Evolutionary conservation across 1,140 invertebrate genomes (phyloP).

Genomic region (Nylanderia fulva): DNA sequence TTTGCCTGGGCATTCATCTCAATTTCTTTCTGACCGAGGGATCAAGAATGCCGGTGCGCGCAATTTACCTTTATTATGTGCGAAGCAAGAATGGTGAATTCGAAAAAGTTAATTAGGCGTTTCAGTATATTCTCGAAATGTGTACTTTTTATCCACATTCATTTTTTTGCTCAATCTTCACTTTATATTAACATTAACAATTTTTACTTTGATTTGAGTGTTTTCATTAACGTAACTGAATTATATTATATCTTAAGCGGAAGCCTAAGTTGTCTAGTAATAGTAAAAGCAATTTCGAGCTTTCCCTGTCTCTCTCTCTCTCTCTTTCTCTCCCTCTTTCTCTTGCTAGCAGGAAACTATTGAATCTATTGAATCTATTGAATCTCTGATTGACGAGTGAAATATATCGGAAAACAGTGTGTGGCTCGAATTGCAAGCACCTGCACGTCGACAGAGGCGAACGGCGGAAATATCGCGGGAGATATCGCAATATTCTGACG

Average conservation of each 20-base stretch:
- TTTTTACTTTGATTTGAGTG: background rate
- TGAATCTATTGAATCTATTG: too few species aligned
- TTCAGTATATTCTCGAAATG: background rate
- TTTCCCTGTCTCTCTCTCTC: background rate
- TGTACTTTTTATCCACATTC: background rate
- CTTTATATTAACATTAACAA: background rate
- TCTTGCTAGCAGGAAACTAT: background rate
- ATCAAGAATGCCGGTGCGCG: background rate
- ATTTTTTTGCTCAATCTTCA: background rate
- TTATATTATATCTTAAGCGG: background rate
- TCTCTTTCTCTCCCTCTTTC: background rate
- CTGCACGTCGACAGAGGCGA: background rate
- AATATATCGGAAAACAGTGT: constrained; percentile 41
- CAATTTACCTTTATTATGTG: constrained; percentile 29
- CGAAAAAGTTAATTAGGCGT: constrained; percentile 33
- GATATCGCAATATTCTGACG: constrained; percentile 10
- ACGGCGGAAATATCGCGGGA: constrained; percentile 3
- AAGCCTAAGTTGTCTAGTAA: background rate
- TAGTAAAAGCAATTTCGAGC: constrained; percentile 29
- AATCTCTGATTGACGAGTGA: constrained; percentile 34
- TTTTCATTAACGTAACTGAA: background rate
- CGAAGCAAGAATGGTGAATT: background rate
- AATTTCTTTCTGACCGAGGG: constrained; percentile 36
- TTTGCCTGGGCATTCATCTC: constrained; percentile 55
- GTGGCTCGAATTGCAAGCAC: constrained; percentile 30